Evolutionary conservation across 2,888 invertebrate genomes (phyloP).

Genomic region (Sinodicranocentrus sp.): DNA sequence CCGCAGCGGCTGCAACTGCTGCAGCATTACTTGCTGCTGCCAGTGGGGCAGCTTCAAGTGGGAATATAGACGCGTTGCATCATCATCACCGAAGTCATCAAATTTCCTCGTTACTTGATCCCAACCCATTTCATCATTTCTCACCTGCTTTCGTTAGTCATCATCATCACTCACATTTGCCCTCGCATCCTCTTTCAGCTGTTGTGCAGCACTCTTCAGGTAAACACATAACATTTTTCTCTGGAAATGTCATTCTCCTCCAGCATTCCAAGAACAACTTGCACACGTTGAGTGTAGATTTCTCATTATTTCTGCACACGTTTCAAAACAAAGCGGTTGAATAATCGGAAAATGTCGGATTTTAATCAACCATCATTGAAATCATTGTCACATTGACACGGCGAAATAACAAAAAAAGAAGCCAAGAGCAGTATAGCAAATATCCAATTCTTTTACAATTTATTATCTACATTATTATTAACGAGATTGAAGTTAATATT

Average conservation of each 20-base stretch:
- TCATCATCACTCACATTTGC: constrained; percentile 63
- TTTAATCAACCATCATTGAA: too few species aligned
- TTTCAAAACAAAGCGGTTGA: too few species aligned
- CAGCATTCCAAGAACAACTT: not conserved
- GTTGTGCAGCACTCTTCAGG: constrained; percentile 58
- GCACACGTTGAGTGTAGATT: too few species aligned
- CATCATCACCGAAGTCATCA: constrained; percentile 58
- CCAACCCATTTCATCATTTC: constrained; percentile 70
- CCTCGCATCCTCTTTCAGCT: constrained; percentile 50
- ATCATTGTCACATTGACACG: too few species aligned
- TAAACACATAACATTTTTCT: constrained; percentile 25
- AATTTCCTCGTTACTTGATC: constrained; percentile 70
- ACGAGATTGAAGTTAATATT: too few species aligned
- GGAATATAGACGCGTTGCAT: constrained; percentile 47
- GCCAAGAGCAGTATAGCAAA: too few species aligned
- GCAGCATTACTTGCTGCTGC: constrained; percentile 43
- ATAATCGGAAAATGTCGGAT: too few species aligned
- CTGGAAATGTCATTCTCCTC: constrained; percentile 17
- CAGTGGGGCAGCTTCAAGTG: constrained; percentile 36
- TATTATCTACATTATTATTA: too few species aligned
- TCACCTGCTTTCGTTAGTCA: constrained; percentile 71
- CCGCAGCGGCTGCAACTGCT: constrained; percentile 61
- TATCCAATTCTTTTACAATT: too few species aligned
- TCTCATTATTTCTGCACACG: too few species aligned
- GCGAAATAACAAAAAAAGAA: too few species aligned